Evolutionary conservation across 2,797 vertebrate genomes (phyloP), one percentile per base, ranked within the genome.

Genomic region (Pipistrellus kuhlii): DNA sequence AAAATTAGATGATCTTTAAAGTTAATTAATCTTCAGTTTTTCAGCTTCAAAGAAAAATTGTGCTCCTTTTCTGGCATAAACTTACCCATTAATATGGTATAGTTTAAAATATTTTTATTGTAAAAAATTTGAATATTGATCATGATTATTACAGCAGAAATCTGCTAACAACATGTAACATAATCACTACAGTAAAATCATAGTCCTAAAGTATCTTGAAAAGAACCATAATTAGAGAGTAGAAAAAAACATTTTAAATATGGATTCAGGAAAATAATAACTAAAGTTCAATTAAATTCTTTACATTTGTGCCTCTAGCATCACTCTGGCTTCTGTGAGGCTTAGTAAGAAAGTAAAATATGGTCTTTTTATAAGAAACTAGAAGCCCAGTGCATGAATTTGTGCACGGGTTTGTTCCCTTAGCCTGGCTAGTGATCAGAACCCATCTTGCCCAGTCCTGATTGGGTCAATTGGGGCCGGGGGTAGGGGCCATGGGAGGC

Each of bases 1-100:
- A 95, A 97, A 96, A 94, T 92, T 53, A 81, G 59, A 92, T 97
- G 95, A 85, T 76, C 48, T 32, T 78, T 92, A 94, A 96, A 57
- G 30, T 94, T 96, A 96, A 85, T 94, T 94, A 97, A 78, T 96
- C 55, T 44, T 90, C 84, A 68, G 51, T 94, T 92, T 35, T 91
- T 91, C 8, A 80, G 69, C 95, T 96, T 96, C 21, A 83, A 96
- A 75, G 18, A 90, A 95, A 97, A 97, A 85, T 30, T 8, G 0
- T 82, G 53, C 95, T 95, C 80, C 1, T 3, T 81, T 81, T 91
- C 86, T 81, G 51, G 9, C 77, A 90, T 77, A 81, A 92, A 85
- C 53, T 95, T 35, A 95, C 38, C 85, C 92, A 84, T 66, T 57
- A 95, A 93, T 94, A 68, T 48, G 75, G 77, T 13, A 77, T 64